phyloP scores from a whole-genome alignment of 1,140 invertebrate species.

The Lordiphosa mommai region DNA sequence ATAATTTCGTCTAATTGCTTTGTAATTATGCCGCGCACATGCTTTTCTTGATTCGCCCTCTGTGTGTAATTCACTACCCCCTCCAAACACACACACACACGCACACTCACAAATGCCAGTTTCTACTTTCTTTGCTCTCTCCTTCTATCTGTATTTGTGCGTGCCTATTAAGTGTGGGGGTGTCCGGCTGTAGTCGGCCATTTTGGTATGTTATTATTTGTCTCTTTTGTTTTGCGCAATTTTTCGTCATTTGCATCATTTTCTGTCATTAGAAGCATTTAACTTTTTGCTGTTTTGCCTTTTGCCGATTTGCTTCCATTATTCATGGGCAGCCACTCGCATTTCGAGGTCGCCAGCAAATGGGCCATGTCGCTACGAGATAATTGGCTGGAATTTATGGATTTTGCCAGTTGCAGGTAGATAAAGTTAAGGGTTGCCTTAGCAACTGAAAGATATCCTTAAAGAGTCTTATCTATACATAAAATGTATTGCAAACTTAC shows the following conservation, averaged over 20 bases:
- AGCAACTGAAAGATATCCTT: too few species aligned
- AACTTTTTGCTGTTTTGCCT: conserved; percentile 70
- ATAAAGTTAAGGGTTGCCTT: not conserved
- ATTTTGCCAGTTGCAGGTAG: not conserved
- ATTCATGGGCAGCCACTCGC: conserved; percentile 47
- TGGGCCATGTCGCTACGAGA: conserved; percentile 13
- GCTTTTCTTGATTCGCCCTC: conserved; percentile 67
- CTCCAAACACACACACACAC: conserved; percentile 6
- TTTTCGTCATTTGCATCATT: conserved; percentile 74
- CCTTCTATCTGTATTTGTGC: not conserved
- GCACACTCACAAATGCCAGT: not conserved
- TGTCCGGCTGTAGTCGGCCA: conserved; percentile 32
- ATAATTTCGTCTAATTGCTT: conserved; percentile 77
- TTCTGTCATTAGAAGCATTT: conserved; percentile 74
- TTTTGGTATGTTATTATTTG: conserved; percentile 71
- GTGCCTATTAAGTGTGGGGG: conserved; percentile 3
- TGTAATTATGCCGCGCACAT: conserved; percentile 76
- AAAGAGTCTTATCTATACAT: too few species aligned
- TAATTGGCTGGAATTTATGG: not conserved
- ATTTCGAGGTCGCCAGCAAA: conserved; percentile 28
- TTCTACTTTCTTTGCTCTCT: conserved; percentile 1
- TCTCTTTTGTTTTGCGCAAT: conserved; percentile 71
- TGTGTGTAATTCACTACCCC: conserved; percentile 59
- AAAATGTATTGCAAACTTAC: too few species aligned
- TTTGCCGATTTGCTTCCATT: conserved; percentile 68